Conservation (phyloP, 2,797 vertebrate species). For the Poeciliopsis turneri region DNA sequence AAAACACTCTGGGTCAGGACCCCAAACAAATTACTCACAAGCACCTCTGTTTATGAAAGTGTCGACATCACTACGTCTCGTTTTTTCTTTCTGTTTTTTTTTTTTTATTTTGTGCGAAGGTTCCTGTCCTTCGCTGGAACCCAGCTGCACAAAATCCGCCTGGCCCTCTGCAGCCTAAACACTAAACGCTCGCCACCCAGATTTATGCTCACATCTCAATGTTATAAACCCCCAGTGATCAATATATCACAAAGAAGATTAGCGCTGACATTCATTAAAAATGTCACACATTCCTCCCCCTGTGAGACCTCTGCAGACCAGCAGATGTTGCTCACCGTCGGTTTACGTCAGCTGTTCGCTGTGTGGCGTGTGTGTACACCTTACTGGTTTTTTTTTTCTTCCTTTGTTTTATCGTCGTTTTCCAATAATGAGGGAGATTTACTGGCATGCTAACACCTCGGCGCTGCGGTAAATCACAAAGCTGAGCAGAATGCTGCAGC, state of each 20-base stretch:
- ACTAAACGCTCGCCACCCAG: slow-evolving; percentile 7
- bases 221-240: slow-evolving; percentile 38
- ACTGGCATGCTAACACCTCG: slow-evolving; percentile 60
- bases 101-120: slow-evolving; percentile 37
- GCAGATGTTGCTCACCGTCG: slow-evolving; percentile 57
- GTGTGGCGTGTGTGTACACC: slow-evolving; percentile 43
- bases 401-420: slow-evolving; percentile 14
- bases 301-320: slow-evolving; percentile 32
- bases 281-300: slow-evolving; percentile 36
- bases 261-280: slow-evolving; percentile 44
- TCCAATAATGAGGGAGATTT: slow-evolving; percentile 52
- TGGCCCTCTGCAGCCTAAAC: slow-evolving; percentile 20
- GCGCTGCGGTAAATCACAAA: slow-evolving; percentile 59
- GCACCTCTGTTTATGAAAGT: slow-evolving; percentile 77
- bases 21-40: slow-evolving; percentile 72
- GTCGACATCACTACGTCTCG: slow-evolving; percentile 59
- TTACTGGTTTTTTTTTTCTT: slow-evolving; percentile 10
- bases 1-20: slow-evolving; percentile 73
- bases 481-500: slow-evolving; percentile 36
- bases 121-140: slow-evolving; percentile 41
- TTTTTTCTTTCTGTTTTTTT: slow-evolving; percentile 43
- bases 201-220: slow-evolving; percentile 26
- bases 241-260: slow-evolving; percentile 48
- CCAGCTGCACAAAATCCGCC: slow-evolving; percentile 56
- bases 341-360: slow-evolving; percentile 37